Conservation (phyloP, 2,888 invertebrate genomes). For the Pristionchus arcanus region DNA sequence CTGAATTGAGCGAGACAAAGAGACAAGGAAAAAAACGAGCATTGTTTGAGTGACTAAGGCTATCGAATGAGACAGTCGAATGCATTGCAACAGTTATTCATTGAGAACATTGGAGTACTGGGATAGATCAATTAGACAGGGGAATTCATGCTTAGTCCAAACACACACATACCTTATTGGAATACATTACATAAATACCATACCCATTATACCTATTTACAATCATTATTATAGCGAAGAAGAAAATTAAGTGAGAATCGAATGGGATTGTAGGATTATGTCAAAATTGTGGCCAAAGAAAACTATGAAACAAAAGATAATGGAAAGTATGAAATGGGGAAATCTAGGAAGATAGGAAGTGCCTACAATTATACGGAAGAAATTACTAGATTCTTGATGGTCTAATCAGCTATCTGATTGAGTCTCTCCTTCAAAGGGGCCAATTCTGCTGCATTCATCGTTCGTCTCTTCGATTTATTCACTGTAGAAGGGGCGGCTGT, state of each 20-base stretch:
- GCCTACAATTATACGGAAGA: too few species aligned
- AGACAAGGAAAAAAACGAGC: neutral
- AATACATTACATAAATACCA: neutral
- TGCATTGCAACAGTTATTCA: slow-evolving; percentile 28
- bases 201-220: slow-evolving; percentile 24
- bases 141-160: slow-evolving; percentile 24
- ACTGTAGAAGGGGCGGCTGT: neutral
- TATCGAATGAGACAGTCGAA: slow-evolving; percentile 16
- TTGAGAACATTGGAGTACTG: slow-evolving; percentile 26
- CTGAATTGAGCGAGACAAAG: neutral
- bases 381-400: neutral
- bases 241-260: slow-evolving; percentile 5
- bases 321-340: neutral
- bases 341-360: neutral
- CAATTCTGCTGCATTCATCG: slow-evolving; percentile 49
- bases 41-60: neutral
- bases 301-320: neutral
- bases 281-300: neutral
- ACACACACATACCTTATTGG: slow-evolving; percentile 17
- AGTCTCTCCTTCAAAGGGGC: slow-evolving; percentile 53
- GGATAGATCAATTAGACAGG: neutral
- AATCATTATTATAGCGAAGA: neutral
- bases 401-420: slow-evolving; percentile 46
- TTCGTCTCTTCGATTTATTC: slow-evolving; percentile 44
- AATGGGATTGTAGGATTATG: slow-evolving; percentile 14